Conservation (phyloP, 1,140 invertebrate species). For the Achatina immaculata region DNA sequence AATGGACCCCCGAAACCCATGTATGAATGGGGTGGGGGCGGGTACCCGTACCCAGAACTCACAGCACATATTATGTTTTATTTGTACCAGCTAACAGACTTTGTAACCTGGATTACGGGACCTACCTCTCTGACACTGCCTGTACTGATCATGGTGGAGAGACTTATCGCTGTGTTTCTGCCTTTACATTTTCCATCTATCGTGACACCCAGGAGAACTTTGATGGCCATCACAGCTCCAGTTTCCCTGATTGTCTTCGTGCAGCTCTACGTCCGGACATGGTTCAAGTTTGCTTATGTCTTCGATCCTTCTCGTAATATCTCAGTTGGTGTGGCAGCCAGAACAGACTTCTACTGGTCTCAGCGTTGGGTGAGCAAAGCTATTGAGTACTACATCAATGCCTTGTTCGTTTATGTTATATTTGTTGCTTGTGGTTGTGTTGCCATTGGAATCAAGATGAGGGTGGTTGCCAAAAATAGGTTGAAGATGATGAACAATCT, state of each 20-base stretch:
- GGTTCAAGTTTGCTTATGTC: slow-evolving; percentile 12
- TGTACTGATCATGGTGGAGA: not conserved
- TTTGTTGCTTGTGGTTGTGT: slow-evolving; percentile 10
- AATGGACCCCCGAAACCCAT: slow-evolving; percentile 5
- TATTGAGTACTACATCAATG: not conserved
- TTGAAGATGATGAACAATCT: not conserved
- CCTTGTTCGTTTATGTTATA: not conserved
- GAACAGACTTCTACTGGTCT: not conserved
- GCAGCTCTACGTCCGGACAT: not conserved
- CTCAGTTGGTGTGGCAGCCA: not conserved
- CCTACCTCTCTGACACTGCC: not conserved
- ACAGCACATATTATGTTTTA: not conserved
- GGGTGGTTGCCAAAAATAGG: not conserved
- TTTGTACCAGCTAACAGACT: not conserved
- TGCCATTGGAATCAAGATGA: slow-evolving; percentile 2
- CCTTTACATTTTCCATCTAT: not conserved
- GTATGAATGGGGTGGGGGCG: not conserved
- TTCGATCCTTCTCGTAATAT: not conserved
- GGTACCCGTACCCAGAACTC: not conserved
- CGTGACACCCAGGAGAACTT: not conserved
- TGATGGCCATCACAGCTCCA: not conserved
- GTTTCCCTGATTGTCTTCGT: not conserved
- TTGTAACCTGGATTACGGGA: not conserved
- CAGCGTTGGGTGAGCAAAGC: not conserved
- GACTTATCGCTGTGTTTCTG: slow-evolving; percentile 26